These are phyloP conservation scores for Drosophila suzukii DNA, from an alignment of 1,140 invertebrate genomes.

Conservation along the genomic window DNA sequence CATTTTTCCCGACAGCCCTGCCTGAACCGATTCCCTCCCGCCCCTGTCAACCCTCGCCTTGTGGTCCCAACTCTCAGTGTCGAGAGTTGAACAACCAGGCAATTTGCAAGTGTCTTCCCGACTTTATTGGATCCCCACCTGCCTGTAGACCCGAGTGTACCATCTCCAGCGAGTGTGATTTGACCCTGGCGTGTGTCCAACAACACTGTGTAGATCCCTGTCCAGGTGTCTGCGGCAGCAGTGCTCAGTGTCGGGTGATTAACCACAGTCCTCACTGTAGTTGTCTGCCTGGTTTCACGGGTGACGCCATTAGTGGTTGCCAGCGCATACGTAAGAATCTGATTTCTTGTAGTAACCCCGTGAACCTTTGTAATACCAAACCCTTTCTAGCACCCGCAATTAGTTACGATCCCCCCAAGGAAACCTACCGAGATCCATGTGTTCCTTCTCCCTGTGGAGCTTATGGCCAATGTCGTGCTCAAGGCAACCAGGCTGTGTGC, in stretches of 20 bases:
- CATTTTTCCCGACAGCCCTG: constrained; percentile 37
- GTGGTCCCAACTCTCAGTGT: constrained; percentile 92
- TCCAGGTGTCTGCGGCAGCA: constrained; percentile 91
- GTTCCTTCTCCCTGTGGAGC: constrained; percentile 92
- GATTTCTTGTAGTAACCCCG: no score
- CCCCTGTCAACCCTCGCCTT: constrained; percentile 90
- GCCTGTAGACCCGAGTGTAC: constrained; percentile 92
- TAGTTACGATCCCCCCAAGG: constrained; percentile 62
- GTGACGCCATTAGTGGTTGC: constrained; percentile 93
- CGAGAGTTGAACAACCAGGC: constrained; percentile 89
- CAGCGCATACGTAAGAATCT: constrained; percentile 85
- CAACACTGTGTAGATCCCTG: constrained; percentile 94
- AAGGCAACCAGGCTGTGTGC: constrained; percentile 89
- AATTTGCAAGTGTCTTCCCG: constrained; percentile 91
- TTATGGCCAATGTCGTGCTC: constrained; percentile 90
- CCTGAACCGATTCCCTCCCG: constrained; percentile 77
- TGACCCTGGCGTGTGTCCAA: constrained; percentile 91
- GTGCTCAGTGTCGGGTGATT: constrained; percentile 92
- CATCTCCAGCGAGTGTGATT: constrained; percentile 91
- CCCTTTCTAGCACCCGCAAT: constrained; percentile 53
- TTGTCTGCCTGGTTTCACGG: constrained; percentile 90
- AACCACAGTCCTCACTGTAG: constrained; percentile 94
- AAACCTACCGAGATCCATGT: constrained; percentile 90
- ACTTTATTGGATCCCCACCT: constrained; percentile 91
- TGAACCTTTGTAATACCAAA: constrained; percentile 1